A percentile compares a stretch with the other conserved stretches of the same genome.
Evolutionary conservation across 1,140 invertebrate species (phyloP).

Genomic region (Trachelipus rathkii): DNA sequence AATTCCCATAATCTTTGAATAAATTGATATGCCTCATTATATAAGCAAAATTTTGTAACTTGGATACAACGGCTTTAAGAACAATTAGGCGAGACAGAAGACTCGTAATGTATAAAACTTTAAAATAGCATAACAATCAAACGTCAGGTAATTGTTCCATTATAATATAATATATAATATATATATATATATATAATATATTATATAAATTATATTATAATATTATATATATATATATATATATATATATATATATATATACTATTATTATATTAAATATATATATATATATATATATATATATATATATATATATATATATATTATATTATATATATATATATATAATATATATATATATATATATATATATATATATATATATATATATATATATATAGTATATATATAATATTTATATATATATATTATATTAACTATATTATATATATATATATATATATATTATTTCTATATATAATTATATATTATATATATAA

Average conservation of each 20-base stretch:
- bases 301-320: slow-evolving; percentile 1
- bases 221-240: no score
- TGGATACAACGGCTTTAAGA: not conserved
- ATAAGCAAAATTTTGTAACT: no score
- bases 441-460: slow-evolving; percentile 7
- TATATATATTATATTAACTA: no score
- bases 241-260: no score
- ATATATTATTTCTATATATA: not conserved
- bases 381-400: slow-evolving; percentile 4
- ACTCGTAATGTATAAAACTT: no score
- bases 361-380: slow-evolving; percentile 11
- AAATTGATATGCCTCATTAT: no score
- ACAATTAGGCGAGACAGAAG: not conserved
- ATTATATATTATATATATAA: no score
- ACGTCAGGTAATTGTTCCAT: no score
- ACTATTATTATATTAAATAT: not conserved
- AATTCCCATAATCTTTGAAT: not conserved
- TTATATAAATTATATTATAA: no score
- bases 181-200: no score
- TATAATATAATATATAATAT: no score
- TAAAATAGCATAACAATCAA: no score
- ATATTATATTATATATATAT: not conserved
- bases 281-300: slow-evolving; percentile 6
- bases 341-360: slow-evolving; percentile 22
- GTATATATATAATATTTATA: not conserved